These are phyloP conservation scores for Onthophagus sagittarius DNA, from an alignment of 2,888 invertebrate species.

Conservation along the genomic window DNA sequence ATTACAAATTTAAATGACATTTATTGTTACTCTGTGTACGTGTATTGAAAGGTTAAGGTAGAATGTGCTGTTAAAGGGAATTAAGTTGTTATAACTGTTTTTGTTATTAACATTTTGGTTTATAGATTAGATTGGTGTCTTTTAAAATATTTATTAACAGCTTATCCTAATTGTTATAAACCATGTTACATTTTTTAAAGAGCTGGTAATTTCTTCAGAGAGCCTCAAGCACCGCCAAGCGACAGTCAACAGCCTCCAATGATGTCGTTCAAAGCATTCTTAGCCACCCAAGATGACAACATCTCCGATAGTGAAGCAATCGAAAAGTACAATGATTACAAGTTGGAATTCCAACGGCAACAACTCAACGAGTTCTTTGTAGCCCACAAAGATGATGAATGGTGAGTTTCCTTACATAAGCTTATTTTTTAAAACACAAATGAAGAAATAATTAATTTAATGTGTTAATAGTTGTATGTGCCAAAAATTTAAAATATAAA, in stretches of 20 bases:
- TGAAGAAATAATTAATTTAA: not conserved
- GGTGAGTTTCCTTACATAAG: slow-evolving; percentile 61
- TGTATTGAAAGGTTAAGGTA: not conserved
- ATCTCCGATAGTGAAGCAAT: slow-evolving; percentile 97
- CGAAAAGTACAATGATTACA: slow-evolving; percentile 96
- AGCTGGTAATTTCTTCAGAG: slow-evolving; percentile 50
- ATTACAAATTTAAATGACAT: too few relatives aligned
- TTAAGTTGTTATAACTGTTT: slow-evolving; percentile 20
- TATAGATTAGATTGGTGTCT: not conserved
- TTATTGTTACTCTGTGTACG: slow-evolving; percentile 12
- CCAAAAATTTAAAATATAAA: not conserved
- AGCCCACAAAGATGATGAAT: slow-evolving; percentile 99
- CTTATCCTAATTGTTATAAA: slow-evolving; percentile 23
- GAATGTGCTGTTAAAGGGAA: not conserved
- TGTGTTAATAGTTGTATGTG: slow-evolving; percentile 21
- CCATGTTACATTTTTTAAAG: slow-evolving; percentile 35
- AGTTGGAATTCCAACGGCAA: slow-evolving; percentile 91
- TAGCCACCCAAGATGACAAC: slow-evolving; percentile 94
- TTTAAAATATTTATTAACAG: not conserved
- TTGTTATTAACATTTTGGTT: slow-evolving; percentile 7
- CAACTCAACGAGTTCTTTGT: slow-evolving; percentile 98
- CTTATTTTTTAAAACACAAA: not conserved
- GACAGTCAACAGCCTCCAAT: slow-evolving; percentile 81
- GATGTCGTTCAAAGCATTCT: slow-evolving; percentile 95
- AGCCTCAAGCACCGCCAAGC: slow-evolving; percentile 48